A percentile compares a stretch with the other conserved stretches of the same genome.
These are phyloP conservation scores for Cassiopea andromeda DNA, from an alignment of 30 jellyfish, hydroid and myxozoan species.

Conservation along the genomic window DNA sequence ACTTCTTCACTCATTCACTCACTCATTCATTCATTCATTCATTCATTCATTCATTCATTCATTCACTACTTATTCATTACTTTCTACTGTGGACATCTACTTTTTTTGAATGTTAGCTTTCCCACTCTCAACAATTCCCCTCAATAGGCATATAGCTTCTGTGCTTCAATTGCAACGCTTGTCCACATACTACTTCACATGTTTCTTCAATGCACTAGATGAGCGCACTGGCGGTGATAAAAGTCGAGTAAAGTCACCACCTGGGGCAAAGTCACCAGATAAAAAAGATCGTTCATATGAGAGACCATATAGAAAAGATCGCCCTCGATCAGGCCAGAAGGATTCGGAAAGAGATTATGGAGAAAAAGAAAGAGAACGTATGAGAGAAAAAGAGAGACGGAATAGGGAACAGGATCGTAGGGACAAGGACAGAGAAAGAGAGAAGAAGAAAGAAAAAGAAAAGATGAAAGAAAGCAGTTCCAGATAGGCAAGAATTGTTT, in stretches of 20 bases:
- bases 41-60: not conserved
- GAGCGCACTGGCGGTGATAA: conserved; percentile 50
- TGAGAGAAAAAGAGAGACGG: conserved; percentile 39
- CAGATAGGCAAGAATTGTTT: not conserved
- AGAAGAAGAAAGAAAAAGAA: conserved; percentile 22
- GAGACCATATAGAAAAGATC: conserved; percentile 34
- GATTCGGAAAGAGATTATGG: conserved; percentile 21
- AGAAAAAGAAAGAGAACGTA: conserved; percentile 28
- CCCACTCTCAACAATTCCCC: not conserved
- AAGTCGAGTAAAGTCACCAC: conserved; percentile 53
- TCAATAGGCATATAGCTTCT: not conserved
- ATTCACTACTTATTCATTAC: not conserved
- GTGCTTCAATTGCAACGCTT: no score
- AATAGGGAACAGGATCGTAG: conserved; percentile 33
- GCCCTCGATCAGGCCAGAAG: conserved; percentile 49
- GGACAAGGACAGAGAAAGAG: conserved; percentile 32
- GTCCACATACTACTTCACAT: no score
- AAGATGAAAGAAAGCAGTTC: conserved; percentile 7
- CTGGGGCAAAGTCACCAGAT: conserved; percentile 51
- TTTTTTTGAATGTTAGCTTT: no score
- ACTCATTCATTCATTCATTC: not conserved
- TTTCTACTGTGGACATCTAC: not conserved
- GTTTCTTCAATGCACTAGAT: not conserved
- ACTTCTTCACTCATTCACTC: not conserved
- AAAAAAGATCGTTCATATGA: conserved; percentile 48